Base-by-base conservation (phyloP, 2,888 invertebrate genomes). In the Phaonia tiefii region DNA sequence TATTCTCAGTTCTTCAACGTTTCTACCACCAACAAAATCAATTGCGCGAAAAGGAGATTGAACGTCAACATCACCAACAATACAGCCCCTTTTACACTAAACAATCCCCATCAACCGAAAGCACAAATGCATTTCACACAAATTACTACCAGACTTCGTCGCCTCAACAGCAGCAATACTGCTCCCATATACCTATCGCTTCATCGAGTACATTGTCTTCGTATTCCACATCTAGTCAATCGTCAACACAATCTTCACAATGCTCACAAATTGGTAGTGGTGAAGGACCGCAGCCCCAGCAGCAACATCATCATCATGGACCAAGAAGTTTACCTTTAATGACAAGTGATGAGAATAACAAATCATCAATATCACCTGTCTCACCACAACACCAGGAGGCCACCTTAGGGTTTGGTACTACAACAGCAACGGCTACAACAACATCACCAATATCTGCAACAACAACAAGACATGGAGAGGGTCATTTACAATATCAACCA, bases 11-110 rank as follows among this genome's bases (percentile, higher is more conserved):
- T 78, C 91, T 95, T 84, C 95, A 95, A 89, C 92, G 95, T 88
- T 95, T 95, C 89, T 94, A 94, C 87, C 95, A 95, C 89, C 95
- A 95, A 88, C 95, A 94, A 87, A 95, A 94, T 87, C 95, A 95
- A 89, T 91, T 93, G 84, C 92, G 95, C 82, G 92, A 94, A 84
- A 93, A 88, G 79, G 91, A 91, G 83, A 83, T 88, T 3, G 90
- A 90, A 84, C 86, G 88, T 37, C 88, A 89, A 58, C 86, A 89
- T 8, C 85, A 49, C 22, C 69, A 46, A 17, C 79, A 78, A n/a
- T 75, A 70, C 26, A 80, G 13, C 74, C 25, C 73, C 13, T 2
- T 20, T 71, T 77, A 67, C 51, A 77, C 8, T 39, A 80, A 81
- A 42, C 73, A 84, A 67, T 84, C 82, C 8, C 79, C 83, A 8